phyloP scores from a whole-genome alignment of 2,113 vertebrate species.

The Catagonus wagneri region DNA sequence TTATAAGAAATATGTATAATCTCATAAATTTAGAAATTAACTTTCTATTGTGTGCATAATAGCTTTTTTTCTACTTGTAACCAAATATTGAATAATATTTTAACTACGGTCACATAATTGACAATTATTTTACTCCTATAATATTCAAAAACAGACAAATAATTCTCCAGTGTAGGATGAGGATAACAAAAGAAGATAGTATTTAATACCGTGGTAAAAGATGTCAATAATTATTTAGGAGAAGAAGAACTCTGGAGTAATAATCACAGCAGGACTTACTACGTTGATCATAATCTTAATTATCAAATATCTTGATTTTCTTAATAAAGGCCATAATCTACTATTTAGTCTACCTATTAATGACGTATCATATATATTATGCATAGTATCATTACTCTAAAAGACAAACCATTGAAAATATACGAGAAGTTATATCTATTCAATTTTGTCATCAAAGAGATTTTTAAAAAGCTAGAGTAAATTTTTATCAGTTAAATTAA shows the following conservation, averaged over 20 bases:
- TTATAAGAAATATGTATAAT: neutral
- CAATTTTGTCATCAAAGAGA: neutral
- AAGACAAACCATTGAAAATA: neutral
- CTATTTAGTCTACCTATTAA: neutral
- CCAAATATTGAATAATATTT: conserved; percentile 7
- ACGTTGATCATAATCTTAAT: neutral
- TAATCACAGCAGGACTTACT: neutral
- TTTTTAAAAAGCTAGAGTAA: conserved; percentile 6
- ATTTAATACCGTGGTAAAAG: neutral
- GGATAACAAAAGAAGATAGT: neutral
- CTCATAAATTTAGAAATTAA: neutral
- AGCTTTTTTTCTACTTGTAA: neutral
- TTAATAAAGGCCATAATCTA: neutral
- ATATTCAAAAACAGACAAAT: neutral
- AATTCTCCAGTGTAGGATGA: neutral
- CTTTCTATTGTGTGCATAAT: neutral
- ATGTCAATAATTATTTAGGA: neutral
- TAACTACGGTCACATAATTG: neutral
- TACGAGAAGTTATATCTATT: neutral
- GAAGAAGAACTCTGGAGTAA: neutral
- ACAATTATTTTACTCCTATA: neutral
- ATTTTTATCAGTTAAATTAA: neutral
- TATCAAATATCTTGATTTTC: neutral
- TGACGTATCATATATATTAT: neutral
- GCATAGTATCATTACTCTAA: neutral